Percentiles rank a stretch among this genome's conserved stretches.
phyloP scores from a whole-genome alignment of 2,797 vertebrate species.

The Thaleichthys pacificus region DNA sequence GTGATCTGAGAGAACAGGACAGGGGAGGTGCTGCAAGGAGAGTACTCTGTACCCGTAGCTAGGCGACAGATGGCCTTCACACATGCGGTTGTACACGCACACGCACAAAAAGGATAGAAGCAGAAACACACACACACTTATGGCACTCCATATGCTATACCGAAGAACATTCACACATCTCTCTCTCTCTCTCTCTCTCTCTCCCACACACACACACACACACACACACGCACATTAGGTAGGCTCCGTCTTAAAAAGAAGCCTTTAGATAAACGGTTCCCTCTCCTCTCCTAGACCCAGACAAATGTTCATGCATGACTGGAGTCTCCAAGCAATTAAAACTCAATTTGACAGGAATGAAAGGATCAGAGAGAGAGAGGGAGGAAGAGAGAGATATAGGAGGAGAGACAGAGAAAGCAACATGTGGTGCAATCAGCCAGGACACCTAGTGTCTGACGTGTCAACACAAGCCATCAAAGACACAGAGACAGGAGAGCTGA shows the following conservation, averaged over 20 bases:
- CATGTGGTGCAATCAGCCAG: slow-evolving; percentile 5
- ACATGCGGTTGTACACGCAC: slow-evolving; percentile 19
- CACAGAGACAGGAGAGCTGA: slow-evolving; percentile 5
- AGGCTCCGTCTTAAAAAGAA: slow-evolving; percentile 38
- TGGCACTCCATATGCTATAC: slow-evolving; percentile 62
- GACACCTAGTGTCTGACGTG: too few relatives aligned
- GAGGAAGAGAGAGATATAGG: slow-evolving; percentile 1
- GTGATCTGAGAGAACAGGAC: slow-evolving; percentile 50
- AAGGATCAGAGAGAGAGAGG: neutral
- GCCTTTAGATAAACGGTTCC: slow-evolving; percentile 40
- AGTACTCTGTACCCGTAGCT: slow-evolving; percentile 55
- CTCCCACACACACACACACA: slow-evolving; percentile 14
- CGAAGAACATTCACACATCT: slow-evolving; percentile 42
- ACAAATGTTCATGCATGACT: slow-evolving; percentile 45
- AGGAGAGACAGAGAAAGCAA: neutral
- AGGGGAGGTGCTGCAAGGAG: slow-evolving; percentile 38
- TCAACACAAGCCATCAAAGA: neutral
- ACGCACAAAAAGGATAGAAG: neutral
- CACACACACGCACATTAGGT: slow-evolving; percentile 22
- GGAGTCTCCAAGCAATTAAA: slow-evolving; percentile 65
- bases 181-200: too few relatives aligned
- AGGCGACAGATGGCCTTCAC: slow-evolving; percentile 69
- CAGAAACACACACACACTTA: slow-evolving; percentile 26
- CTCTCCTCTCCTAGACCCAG: slow-evolving; percentile 18
- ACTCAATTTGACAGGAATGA: slow-evolving; percentile 49